Evolutionary conservation across 2,113 vertebrate genomes (phyloP).

Genomic region (Phyllostomus discolor): DNA sequence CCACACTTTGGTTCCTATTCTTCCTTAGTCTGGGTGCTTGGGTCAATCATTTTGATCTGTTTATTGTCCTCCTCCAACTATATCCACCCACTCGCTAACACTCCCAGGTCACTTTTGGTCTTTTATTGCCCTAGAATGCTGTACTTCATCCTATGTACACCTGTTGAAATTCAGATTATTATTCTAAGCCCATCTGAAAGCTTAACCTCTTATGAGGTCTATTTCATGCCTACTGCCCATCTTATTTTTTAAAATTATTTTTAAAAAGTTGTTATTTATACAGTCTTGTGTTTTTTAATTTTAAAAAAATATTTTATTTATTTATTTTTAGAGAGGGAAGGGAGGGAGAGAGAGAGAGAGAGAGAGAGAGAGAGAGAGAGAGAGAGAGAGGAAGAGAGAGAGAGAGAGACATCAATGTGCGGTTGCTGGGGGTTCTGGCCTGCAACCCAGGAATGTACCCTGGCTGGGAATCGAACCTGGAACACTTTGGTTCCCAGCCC

Average conservation of each 20-base stretch:
- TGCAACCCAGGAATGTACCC: too few relatives aligned
- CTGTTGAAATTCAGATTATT: not conserved
- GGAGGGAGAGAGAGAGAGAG: too few relatives aligned
- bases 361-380: too few relatives aligned
- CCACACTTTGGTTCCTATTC: not conserved
- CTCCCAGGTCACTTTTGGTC: not conserved
- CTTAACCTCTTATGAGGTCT: not conserved
- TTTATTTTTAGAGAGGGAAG: too few relatives aligned
- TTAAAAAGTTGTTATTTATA: not conserved
- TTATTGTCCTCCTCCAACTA: not conserved
- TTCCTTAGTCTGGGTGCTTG: not conserved
- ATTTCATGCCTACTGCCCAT: not conserved
- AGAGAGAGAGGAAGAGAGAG: too few relatives aligned
- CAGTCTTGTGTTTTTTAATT: too few relatives aligned
- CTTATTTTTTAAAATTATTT: not conserved
- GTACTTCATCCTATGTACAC: not conserved
- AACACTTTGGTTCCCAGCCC: too few relatives aligned
- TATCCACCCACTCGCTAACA: not conserved
- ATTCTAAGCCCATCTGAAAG: not conserved
- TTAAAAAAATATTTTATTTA: too few relatives aligned
- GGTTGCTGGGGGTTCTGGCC: too few relatives aligned
- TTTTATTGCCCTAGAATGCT: not conserved
- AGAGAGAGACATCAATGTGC: too few relatives aligned
- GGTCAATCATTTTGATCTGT: not conserved
- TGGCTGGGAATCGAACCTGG: too few relatives aligned